Base-by-base conservation (phyloP, 2,888 invertebrate genomes). In the Trichogramma evanescens region DNA sequence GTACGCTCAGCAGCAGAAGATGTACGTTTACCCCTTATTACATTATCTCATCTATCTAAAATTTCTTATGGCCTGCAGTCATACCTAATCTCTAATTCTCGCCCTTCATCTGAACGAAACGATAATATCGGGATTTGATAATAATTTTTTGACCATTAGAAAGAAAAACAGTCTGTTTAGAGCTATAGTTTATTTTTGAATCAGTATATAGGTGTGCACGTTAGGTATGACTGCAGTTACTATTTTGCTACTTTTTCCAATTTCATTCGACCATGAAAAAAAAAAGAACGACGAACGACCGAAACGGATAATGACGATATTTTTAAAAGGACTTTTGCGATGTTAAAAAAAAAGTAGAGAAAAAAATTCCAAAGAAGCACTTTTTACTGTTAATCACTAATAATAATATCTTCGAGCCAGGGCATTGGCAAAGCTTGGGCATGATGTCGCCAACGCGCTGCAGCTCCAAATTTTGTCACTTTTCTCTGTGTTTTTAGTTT, bases 1-100 rank as follows among this genome's bases (percentile, higher is more conserved):
- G 91, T 90, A 91, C 86, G 91, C 91, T 82, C 87, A 87, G 84
- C 91, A 91, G 84, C 91, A 91, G 85, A 86, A 88, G 89, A 92
- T 91, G 92, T 93, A 93, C 85, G 91, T 91, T 79, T 71, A 76
- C 70, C 72, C 74, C 72, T 71, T 71, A 73, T 72, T 26, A 71
- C 71, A 66, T 68, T 76, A 76, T 69, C 73, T 76, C 73, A 73
- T 73, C 75, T 74, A 73, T 70, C 70, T 73, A 71, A 72, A 70
- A 66, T 62, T 69, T 72, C 68, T 68, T 68, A 68, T 70, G 69
- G 68, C 67, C 71, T 71, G 73, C 74, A 74, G 76, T 74, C 76
- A 75, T 77, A 75, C 73, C 74, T 74, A 76, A 26, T 26, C 26
- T 26, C 26, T 26, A 26, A 26, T 2, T 26, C 26, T 26, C 26